Conservation (phyloP, 2,888 invertebrate species). For the Timema cristinae region DNA sequence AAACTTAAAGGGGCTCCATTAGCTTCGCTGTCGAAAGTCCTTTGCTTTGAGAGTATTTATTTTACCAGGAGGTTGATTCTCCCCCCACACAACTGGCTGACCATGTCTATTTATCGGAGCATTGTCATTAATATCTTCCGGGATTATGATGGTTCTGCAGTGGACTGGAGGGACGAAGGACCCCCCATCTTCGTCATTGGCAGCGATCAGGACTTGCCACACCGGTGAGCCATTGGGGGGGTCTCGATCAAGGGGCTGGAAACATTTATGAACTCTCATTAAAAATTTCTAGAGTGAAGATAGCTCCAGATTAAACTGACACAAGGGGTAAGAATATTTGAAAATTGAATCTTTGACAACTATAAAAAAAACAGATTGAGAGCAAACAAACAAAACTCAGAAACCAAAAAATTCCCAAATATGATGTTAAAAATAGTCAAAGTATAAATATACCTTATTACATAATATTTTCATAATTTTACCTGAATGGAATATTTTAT, state of each 20-base stretch:
- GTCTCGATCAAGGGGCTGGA: conserved; percentile 81
- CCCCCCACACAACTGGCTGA: conserved; percentile 78
- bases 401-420: no score
- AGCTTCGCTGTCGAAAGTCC: conserved; percentile 73
- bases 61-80: conserved; percentile 69
- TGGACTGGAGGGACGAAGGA: conserved; percentile 56
- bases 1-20: conserved; percentile 83
- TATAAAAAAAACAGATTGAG: background rate
- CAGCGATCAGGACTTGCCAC: conserved; percentile 66
- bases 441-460: no score
- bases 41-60: conserved; percentile 65
- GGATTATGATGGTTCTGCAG: conserved; percentile 58
- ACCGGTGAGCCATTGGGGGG: conserved; percentile 79
- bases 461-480: no score
- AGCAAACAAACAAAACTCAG: background rate
- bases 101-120: conserved; percentile 79
- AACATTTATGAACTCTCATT: conserved; percentile 32
- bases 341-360: background rate
- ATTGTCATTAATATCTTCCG: conserved; percentile 89
- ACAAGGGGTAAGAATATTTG: background rate
- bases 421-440: no score
- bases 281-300: background rate
- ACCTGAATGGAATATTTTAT: no score
- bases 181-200: conserved; percentile 70
- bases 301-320: background rate